Conservation (phyloP, 92 coral and sea anemone species). For the Porites evermanni region DNA sequence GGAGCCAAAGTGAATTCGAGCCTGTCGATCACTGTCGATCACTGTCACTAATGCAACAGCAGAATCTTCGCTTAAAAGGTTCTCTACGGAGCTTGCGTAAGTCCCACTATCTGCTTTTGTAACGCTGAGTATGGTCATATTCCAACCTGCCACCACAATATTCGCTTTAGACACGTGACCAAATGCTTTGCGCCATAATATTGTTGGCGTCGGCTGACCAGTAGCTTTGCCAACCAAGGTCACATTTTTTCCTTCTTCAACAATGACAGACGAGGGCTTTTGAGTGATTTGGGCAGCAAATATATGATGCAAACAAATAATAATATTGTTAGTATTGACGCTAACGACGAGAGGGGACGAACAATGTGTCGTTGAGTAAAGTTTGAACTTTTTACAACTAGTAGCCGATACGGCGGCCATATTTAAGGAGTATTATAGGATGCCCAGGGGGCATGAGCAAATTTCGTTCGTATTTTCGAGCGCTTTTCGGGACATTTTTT, state of each 20-base stretch:
- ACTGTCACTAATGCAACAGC: slow-evolving; percentile 9
- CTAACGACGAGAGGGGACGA: no score
- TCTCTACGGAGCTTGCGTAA: slow-evolving; percentile 22
- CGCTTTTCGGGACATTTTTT: no score
- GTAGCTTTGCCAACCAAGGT: not conserved
- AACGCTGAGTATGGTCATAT: slow-evolving; percentile 11
- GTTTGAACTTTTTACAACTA: no score
- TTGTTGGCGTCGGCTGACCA: slow-evolving; percentile 20
- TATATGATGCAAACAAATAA: no score
- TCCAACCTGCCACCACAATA: not conserved
- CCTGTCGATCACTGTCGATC: not conserved
- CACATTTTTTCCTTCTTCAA: slow-evolving; percentile 20
- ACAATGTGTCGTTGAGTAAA: no score
- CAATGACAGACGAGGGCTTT: slow-evolving; percentile 23
- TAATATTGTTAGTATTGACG: no score
- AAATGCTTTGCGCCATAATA: slow-evolving; percentile 16
- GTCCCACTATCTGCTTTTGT: slow-evolving; percentile 10
- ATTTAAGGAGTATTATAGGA: no score
- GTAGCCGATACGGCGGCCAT: no score
- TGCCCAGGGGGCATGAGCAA: no score
- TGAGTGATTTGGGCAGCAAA: not conserved
- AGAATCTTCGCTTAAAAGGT: slow-evolving; percentile 6
- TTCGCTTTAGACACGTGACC: not conserved
- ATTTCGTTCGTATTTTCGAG: no score
- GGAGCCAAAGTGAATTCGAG: slow-evolving; percentile 19